Percentiles rank a stretch among this genome's conserved stretches.
phyloP scores from a whole-genome alignment of 2,888 invertebrate genomes.

The Lycaena phlaeas region DNA sequence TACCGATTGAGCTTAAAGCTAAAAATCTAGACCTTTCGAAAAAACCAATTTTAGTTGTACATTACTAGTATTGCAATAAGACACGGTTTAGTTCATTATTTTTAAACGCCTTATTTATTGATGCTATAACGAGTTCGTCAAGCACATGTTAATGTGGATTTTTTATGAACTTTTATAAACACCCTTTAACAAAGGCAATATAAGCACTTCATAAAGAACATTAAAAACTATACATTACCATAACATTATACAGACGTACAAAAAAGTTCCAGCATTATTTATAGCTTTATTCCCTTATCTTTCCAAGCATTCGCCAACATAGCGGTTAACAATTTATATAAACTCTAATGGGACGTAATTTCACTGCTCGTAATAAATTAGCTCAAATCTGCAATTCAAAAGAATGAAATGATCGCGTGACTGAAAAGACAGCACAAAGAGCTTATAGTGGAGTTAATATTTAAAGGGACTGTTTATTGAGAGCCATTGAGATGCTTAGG shows the following conservation, averaged over 20 bases:
- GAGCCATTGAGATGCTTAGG: conserved; percentile 19
- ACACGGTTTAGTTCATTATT: too few species aligned
- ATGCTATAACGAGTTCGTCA: too few species aligned
- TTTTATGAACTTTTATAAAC: too few species aligned
- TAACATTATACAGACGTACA: background rate
- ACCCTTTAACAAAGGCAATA: too few species aligned
- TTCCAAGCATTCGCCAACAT: background rate
- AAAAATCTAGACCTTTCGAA: too few species aligned
- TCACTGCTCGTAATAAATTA: conserved; percentile 10
- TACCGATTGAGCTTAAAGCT: too few species aligned
- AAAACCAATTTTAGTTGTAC: too few species aligned
- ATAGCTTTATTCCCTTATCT: conserved; percentile 3
- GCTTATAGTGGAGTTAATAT: conserved; percentile 16
- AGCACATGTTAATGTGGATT: too few species aligned
- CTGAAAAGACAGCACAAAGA: conserved; percentile 19
- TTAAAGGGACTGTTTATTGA: conserved; percentile 22
- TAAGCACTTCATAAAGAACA: too few species aligned
- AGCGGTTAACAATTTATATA: background rate
- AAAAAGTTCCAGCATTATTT: conserved; percentile 1
- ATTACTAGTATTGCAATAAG: too few species aligned
- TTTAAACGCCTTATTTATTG: too few species aligned
- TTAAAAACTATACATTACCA: background rate
- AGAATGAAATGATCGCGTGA: conserved; percentile 17
- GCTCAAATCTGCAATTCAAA: conserved; percentile 10
- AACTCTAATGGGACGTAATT: conserved; percentile 3